These are phyloP conservation scores for Ctenopoma kingsleyae DNA, from an alignment of 2,797 vertebrate genomes.

Conservation along the genomic window DNA sequence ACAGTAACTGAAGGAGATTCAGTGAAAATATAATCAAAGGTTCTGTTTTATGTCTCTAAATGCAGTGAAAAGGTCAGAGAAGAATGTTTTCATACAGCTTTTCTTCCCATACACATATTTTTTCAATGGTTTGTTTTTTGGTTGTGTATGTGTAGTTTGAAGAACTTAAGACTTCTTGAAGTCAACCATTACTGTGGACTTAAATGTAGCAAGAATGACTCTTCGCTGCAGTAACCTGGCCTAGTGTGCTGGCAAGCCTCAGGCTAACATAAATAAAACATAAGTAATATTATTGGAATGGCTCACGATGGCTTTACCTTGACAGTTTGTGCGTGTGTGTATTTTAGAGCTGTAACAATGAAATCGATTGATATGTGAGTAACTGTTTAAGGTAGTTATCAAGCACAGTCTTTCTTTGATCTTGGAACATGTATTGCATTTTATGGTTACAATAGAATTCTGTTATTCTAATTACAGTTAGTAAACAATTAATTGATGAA, in stretches of 20 bases:
- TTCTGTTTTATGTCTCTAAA: constrained; percentile 50
- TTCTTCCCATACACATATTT: constrained; percentile 8
- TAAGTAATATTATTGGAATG: constrained; percentile 25
- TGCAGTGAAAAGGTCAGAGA: constrained; percentile 36
- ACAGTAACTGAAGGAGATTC: constrained; percentile 36
- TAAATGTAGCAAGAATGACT: constrained; percentile 24
- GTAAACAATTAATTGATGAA: background rate
- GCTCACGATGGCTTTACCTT: constrained; percentile 24
- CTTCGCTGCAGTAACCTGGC: constrained; percentile 23
- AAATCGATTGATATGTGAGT: background rate
- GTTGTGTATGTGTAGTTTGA: constrained; percentile 8
- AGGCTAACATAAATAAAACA: constrained; percentile 60
- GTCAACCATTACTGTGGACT: constrained; percentile 22
- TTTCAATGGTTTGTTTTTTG: background rate
- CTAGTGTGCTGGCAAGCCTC: constrained; percentile 42
- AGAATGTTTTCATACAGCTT: constrained; percentile 29
- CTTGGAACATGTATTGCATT: background rate
- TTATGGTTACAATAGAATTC: too few relatives aligned
- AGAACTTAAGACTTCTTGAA: constrained; percentile 32
- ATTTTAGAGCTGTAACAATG: constrained; percentile 3
- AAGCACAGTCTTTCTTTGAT: background rate
- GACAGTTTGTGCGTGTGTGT: background rate
- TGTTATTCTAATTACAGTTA: too few relatives aligned
- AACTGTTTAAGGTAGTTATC: background rate
- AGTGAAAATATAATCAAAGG: constrained; percentile 49